Evolutionary conservation across 1,140 invertebrate genomes (phyloP), one percentile per base, ranked within the genome.

Genomic region (Gryon sp.): DNA sequence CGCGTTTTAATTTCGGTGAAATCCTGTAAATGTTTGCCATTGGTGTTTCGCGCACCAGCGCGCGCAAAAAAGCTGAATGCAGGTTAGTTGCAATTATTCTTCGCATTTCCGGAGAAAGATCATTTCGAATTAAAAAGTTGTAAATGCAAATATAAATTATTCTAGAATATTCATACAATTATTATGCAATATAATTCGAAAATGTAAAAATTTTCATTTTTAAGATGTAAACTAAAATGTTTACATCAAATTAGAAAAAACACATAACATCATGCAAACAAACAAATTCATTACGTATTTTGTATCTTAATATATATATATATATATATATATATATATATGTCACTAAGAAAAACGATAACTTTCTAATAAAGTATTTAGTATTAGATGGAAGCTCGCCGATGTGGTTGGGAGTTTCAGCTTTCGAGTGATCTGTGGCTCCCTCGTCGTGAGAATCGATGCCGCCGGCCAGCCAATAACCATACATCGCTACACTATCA

Each of bases 361-460:
- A 82, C 81, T 83, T 80, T 45, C 80, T 84, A 84, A 84, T 84
- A 84, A 83, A 84, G 81, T 83, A 84, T 84, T 83, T 83, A 84
- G 81, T 68, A 52, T 11, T 76, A 80, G 77, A 83, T 80, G 76
- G 83, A 81, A 83, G 78, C 80, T 70, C 40, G 65, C 70, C 76
- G 70, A 72, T 79, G 76, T 65, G 76, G 76, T 78, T 46, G 77
- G 69, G 83, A 86, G 86, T 86, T 86, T 86, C 80, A 86, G 84
- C 85, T 87, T 84, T 63, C 80, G 80, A 82, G 85, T 86, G 86
- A 86, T 86, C 85, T 86, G 85, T 87, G 83, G 86, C 85, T 87
- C 85, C 86, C 86, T 84, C 69, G 86, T 78, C 80, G 83, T 83
- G 84, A 84, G 84, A 87, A 87, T 87, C 86, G 86, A 87, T 86